These are phyloP conservation scores for Hyposoter dolosus DNA, from an alignment of 2,888 invertebrate species.

Conservation along the genomic window DNA sequence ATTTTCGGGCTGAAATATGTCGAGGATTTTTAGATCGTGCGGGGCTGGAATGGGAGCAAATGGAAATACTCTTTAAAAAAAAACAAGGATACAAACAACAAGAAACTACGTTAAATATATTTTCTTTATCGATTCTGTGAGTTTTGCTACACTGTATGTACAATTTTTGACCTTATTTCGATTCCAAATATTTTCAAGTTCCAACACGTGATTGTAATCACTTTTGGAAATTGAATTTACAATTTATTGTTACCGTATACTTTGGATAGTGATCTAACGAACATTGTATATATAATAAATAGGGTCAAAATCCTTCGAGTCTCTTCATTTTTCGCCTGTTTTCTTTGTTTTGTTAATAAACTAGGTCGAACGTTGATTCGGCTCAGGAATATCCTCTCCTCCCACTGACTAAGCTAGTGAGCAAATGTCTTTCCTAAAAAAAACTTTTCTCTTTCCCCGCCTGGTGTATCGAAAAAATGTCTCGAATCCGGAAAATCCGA, in stretches of 20 bases:
- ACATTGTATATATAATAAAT: constrained; percentile 63
- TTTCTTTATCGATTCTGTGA: constrained; percentile 58
- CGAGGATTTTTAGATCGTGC: background rate
- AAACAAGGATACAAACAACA: constrained; percentile 15
- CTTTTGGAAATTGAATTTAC: constrained; percentile 34
- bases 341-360: constrained; percentile 15
- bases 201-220: constrained; percentile 16
- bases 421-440: constrained; percentile 34
- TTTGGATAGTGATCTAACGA: constrained; percentile 51
- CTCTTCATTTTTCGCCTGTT: constrained; percentile 1
- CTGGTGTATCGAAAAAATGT: background rate
- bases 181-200: background rate
- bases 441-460: background rate
- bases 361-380: constrained; percentile 51
- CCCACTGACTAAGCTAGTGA: constrained; percentile 51
- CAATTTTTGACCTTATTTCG: constrained; percentile 31
- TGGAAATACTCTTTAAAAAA: constrained; percentile 31
- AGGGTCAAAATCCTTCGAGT: constrained; percentile 35
- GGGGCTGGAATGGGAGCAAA: constrained; percentile 1
- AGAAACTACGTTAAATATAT: constrained; percentile 58
- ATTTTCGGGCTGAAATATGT: background rate
- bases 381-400: constrained; percentile 27
- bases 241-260: constrained; percentile 53
- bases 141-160: constrained; percentile 57
- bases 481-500: background rate